phyloP scores from a whole-genome alignment of 2,888 invertebrate genomes.

The Drosophila emarginata region DNA sequence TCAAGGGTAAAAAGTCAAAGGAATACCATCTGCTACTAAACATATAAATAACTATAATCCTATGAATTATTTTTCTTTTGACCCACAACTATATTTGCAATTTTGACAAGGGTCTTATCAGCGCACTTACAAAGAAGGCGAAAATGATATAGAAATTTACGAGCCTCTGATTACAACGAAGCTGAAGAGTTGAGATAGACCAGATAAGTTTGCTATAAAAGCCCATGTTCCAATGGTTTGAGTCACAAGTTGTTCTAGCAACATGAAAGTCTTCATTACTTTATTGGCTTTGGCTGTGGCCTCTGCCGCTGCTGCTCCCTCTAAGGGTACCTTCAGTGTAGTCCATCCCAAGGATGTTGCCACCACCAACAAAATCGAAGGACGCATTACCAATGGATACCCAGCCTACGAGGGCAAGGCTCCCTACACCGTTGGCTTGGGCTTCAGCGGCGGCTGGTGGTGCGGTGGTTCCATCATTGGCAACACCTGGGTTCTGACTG shows the following conservation, averaged over 20 bases:
- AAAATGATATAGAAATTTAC: too few relatives aligned
- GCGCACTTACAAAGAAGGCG: too few relatives aligned
- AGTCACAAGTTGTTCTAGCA: background rate
- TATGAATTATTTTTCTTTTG: too few relatives aligned
- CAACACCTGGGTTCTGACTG: slow-evolving; percentile 61
- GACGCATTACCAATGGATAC: slow-evolving; percentile 73
- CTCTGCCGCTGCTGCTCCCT: slow-evolving; percentile 31
- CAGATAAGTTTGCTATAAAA: background rate
- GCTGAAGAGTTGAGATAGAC: too few relatives aligned
- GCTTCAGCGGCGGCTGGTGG: slow-evolving; percentile 59
- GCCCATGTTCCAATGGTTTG: background rate
- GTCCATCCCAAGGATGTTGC: slow-evolving; percentile 47
- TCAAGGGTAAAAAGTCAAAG: too few relatives aligned
- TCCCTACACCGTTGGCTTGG: slow-evolving; percentile 70
- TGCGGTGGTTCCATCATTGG: slow-evolving; percentile 76
- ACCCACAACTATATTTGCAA: too few relatives aligned
- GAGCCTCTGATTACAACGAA: too few relatives aligned
- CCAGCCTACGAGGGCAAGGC: slow-evolving; percentile 59
- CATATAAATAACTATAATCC: too few relatives aligned
- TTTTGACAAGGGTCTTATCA: too few relatives aligned
- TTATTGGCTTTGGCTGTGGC: slow-evolving; percentile 38
- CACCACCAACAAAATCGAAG: slow-evolving; percentile 37
- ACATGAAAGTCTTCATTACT: slow-evolving; percentile 22
- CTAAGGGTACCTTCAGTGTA: background rate
- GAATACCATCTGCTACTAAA: too few relatives aligned